Evolutionary conservation across 2,888 invertebrate genomes (phyloP), one percentile per base, ranked within the genome.

Genomic region (Tineola bisselliella): DNA sequence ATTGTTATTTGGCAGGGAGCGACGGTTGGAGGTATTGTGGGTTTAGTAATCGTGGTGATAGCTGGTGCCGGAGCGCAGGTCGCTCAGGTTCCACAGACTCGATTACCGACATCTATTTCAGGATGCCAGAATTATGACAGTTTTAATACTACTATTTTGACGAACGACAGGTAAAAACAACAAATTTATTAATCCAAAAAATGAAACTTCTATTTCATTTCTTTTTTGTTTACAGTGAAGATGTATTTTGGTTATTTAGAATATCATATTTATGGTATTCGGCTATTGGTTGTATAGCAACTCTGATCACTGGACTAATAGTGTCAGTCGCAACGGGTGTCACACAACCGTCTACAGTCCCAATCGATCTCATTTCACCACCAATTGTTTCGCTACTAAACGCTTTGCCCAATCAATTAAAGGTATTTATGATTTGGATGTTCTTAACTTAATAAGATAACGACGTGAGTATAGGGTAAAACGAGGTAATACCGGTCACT

Each of bases 191-290:
- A n/a, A n/a, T n/a, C n/a, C 8, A 44, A n/a, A 44, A 44, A 25
- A 25, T 25, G 4, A 2, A 25, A 25, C 25, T 6, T 25, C 6
- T 25, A 2, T 25, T 25, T 25, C 6, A 6, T 25, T 54, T 54
- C 11, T 54, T 25, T 54, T 54, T 25, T 54, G 8, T 33, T 58
- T 58, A 3, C 58, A 58, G 58, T 15, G 56, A 19, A 12, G 72
- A 76, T 8, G 81, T 84, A 1, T 84, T 84, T 65, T 79, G 88
- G 73, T 75, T 95, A 62, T 95, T 93, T 74, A 89, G 91, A n/a
- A 82, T 95, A 61, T 94, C 94, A 31, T 97, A 96, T 75, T 89
- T 97, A 71, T 97, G 96, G 96, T 97, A 96, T 80, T 94, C 95
- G 8, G 91, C 91, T 61, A 90, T 96, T 62, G 96, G 96, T 3